Conservation (phyloP, 2,888 invertebrate species). For the Melolontha melolontha region DNA sequence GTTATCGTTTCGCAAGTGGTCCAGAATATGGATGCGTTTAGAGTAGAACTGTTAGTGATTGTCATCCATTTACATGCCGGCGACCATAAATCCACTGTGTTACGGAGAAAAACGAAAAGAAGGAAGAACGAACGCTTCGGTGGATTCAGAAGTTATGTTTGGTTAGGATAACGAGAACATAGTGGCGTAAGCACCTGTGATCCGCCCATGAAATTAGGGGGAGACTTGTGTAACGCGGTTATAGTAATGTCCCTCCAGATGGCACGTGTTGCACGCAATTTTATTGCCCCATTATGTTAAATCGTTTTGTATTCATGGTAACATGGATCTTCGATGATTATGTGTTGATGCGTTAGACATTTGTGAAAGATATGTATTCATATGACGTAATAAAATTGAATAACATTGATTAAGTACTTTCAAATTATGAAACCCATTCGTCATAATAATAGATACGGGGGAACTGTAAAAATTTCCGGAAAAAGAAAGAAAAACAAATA, state of each 20-base stretch:
- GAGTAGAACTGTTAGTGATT: conserved; percentile 17
- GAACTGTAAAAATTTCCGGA: too few relatives aligned
- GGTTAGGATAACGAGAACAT: conserved; percentile 54
- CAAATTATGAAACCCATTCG: too few relatives aligned
- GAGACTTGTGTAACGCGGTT: conserved; percentile 51
- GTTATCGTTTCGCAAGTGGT: conserved; percentile 13
- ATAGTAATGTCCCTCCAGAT: conserved; percentile 48
- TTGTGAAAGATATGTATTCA: not conserved
- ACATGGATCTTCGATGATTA: conserved; percentile 17
- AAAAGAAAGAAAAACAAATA: too few relatives aligned
- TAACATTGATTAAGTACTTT: not conserved
- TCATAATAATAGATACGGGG: too few relatives aligned
- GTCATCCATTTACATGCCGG: conserved; percentile 31
- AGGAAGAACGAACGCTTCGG: conserved; percentile 37
- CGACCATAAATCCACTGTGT: conserved; percentile 45
- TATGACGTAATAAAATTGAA: not conserved
- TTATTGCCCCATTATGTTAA: conserved; percentile 42
- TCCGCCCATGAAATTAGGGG: conserved; percentile 56
- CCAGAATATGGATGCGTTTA: conserved; percentile 4
- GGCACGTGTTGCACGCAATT: conserved; percentile 53
- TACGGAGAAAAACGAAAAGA: conserved; percentile 45
- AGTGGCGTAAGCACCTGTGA: conserved; percentile 56
- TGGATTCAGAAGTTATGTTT: conserved; percentile 46
- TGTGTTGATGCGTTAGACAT: conserved; percentile 23
- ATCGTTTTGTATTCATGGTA: conserved; percentile 26